Percentiles rank a stretch among this genome's conserved stretches.
These are phyloP conservation scores for Oncorhynchus keta DNA, from an alignment of 2,113 vertebrate genomes.

Conservation along the genomic window DNA sequence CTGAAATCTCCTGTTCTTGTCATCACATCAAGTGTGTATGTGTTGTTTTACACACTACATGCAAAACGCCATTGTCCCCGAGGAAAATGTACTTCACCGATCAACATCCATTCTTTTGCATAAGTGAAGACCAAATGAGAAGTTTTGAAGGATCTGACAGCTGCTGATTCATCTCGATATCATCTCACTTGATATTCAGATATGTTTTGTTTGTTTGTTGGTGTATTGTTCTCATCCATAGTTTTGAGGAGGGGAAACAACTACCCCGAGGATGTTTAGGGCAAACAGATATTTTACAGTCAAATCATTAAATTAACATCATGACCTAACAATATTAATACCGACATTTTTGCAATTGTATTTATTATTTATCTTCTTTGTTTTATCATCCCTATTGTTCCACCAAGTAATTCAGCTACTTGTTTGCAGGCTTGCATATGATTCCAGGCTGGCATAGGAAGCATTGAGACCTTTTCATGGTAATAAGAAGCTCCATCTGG, in stretches of 20 bases:
- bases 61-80: neutral
- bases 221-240: too few relatives aligned
- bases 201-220: too few relatives aligned
- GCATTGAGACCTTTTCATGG: neutral
- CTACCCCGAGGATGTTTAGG: too few relatives aligned
- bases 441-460: neutral
- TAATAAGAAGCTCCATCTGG: constrained; percentile 11
- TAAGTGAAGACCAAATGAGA: neutral
- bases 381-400: neutral
- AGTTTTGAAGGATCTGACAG: neutral
- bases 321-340: too few relatives aligned
- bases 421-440: neutral
- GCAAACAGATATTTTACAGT: too few relatives aligned
- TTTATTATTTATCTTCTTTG: neutral
- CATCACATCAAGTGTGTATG: neutral
- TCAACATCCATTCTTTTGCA: neutral
- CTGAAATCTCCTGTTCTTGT: neutral
- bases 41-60: neutral
- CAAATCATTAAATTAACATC: too few relatives aligned
- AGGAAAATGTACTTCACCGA: neutral
- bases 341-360: neutral
- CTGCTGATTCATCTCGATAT: neutral
- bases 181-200: too few relatives aligned
- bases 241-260: too few relatives aligned
- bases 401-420: neutral